Conservation (phyloP, 2,797 vertebrate genomes). For the Carcharodon carcharias region DNA sequence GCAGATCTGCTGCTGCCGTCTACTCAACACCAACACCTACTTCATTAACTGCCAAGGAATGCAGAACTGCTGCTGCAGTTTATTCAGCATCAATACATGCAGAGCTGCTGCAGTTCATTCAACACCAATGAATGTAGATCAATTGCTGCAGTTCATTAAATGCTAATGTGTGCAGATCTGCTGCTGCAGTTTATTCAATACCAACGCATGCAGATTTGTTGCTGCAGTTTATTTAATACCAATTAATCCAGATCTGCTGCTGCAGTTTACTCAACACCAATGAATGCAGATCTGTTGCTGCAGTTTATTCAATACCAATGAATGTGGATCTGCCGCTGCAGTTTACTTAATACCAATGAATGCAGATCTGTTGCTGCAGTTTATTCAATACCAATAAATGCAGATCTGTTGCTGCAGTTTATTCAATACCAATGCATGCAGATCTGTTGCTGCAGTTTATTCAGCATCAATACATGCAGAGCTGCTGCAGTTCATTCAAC, state of each 20-base stretch:
- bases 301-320: background rate
- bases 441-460: background rate
- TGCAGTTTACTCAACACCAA: background rate
- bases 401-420: background rate
- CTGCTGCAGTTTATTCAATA: background rate
- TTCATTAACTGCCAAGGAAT: too few relatives aligned
- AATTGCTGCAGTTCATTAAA: background rate
- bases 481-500: background rate
- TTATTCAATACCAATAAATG: background rate
- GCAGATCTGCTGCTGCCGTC: background rate
- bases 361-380: background rate
- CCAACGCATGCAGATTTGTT: background rate
- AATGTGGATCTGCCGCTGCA: too few relatives aligned
- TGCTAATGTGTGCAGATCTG: background rate
- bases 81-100: background rate
- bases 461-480: background rate
- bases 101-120: background rate
- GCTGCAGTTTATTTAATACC: background rate
- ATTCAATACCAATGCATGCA: background rate
- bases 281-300: background rate
- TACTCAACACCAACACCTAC: background rate
- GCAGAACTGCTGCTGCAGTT: background rate
- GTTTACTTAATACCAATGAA: background rate
- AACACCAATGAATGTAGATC: background rate
- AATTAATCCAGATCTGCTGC: background rate